Evolutionary conservation across 2,113 vertebrate genomes (phyloP).

Genomic region (Toxotes chatareus): DNA sequence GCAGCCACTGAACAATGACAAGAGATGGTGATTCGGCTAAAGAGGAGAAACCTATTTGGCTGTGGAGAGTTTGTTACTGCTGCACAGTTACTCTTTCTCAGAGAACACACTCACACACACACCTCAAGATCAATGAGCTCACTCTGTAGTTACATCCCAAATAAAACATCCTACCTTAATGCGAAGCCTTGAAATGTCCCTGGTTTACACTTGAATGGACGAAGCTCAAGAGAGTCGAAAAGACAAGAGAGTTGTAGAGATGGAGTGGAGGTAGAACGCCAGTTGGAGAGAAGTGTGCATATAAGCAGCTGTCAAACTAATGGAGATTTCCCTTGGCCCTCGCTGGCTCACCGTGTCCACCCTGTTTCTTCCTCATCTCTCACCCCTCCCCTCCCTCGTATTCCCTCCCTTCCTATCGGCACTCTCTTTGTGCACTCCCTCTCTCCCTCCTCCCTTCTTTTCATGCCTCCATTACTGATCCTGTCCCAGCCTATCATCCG

Average conservation of each 20-base stretch:
- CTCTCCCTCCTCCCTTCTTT: constrained; percentile 15
- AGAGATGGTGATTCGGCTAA: not conserved
- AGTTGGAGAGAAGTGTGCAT: constrained; percentile 31
- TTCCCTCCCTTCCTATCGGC: constrained; percentile 43
- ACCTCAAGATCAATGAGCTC: not conserved
- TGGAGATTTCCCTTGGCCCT: constrained; percentile 61
- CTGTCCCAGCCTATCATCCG: constrained; percentile 49
- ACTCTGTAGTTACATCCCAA: not conserved
- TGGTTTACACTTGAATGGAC: not conserved
- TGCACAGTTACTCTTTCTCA: not conserved
- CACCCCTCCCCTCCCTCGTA: constrained; percentile 57
- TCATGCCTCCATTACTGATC: constrained; percentile 33
- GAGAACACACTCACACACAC: not conserved
- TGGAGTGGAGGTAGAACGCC: constrained; percentile 26
- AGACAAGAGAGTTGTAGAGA: not conserved
- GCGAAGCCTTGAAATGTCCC: not conserved
- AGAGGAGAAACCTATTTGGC: not conserved
- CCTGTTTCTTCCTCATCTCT: constrained; percentile 40
- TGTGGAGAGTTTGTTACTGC: not conserved
- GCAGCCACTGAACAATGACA: not conserved
- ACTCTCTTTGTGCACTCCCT: constrained; percentile 10
- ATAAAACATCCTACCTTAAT: constrained; percentile 71
- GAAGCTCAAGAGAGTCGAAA: constrained; percentile 4
- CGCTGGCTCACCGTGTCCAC: constrained; percentile 35
- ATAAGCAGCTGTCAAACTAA: constrained; percentile 72